These are phyloP conservation scores for Ectobius pallidus DNA, from an alignment of 2,888 invertebrate genomes.

Conservation along the genomic window DNA sequence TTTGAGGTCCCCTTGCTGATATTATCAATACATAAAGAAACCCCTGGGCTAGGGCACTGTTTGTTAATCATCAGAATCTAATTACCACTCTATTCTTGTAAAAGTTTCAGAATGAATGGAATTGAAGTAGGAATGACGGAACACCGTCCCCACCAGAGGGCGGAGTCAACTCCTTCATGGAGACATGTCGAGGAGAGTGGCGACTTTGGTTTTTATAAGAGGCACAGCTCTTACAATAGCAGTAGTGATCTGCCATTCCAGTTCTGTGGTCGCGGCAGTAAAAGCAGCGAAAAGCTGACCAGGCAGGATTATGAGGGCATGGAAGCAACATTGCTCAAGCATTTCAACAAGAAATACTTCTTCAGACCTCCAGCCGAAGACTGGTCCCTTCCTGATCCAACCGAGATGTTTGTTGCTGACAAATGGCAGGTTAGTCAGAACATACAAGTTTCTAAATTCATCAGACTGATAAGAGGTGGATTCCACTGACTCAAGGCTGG, in stretches of 20 bases:
- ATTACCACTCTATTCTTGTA: too few relatives aligned
- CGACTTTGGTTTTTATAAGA: too few relatives aligned
- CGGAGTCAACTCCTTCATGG: neutral
- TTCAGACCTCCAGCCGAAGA: conserved; percentile 31
- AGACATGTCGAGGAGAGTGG: too few relatives aligned
- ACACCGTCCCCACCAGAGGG: too few relatives aligned
- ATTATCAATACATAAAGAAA: too few relatives aligned
- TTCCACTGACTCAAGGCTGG: too few relatives aligned
- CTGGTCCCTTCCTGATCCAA: conserved; percentile 50
- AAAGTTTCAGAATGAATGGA: too few relatives aligned
- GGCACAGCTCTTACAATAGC: neutral
- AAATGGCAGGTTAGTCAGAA: conserved; percentile 53
- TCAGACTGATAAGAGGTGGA: too few relatives aligned
- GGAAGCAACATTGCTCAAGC: conserved; percentile 24
- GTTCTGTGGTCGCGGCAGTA: conserved; percentile 8
- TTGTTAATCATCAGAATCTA: too few relatives aligned
- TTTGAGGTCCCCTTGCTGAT: too few relatives aligned
- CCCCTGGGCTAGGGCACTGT: too few relatives aligned
- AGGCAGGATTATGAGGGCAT: conserved; percentile 29
- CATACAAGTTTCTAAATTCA: neutral
- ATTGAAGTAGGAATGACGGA: too few relatives aligned
- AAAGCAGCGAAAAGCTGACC: conserved; percentile 20
- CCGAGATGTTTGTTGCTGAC: conserved; percentile 52
- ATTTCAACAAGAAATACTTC: conserved; percentile 40
- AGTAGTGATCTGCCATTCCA: conserved; percentile 25